phyloP scores from a whole-genome alignment of 2,888 invertebrate species.

The Drosophila formosana region DNA sequence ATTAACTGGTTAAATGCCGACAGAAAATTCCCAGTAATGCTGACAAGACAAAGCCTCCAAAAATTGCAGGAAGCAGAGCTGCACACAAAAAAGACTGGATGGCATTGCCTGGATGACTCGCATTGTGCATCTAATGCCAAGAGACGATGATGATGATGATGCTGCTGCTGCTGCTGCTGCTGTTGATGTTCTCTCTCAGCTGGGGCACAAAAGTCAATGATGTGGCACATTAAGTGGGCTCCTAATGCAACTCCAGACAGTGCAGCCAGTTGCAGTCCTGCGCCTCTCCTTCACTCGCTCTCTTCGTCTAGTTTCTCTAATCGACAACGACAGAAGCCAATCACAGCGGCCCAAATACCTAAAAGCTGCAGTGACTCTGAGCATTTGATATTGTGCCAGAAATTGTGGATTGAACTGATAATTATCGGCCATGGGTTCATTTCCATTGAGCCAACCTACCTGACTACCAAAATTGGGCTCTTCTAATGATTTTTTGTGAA shows the following conservation, averaged over 20 bases:
- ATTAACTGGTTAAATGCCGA: not conserved
- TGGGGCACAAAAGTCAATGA: conserved; percentile 27
- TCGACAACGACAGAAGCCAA: conserved; percentile 15
- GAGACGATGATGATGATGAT: conserved; percentile 6
- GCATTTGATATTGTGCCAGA: conserved; percentile 10
- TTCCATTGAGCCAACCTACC: not conserved
- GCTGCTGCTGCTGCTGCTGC: conserved; percentile 4
- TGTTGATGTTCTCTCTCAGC: not conserved
- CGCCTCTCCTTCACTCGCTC: not conserved
- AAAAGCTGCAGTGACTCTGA: conserved; percentile 9
- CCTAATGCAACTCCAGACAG: conserved; percentile 23
- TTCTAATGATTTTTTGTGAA: conserved; percentile 1
- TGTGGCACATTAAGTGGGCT: conserved; percentile 26
- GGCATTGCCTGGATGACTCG: conserved; percentile 23
- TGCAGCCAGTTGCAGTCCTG: conserved; percentile 13
- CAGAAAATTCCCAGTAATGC: not conserved
- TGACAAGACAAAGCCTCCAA: conserved; percentile 1
- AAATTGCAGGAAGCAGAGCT: not conserved
- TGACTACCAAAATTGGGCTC: conserved; percentile 3
- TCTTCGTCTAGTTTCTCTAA: not conserved
- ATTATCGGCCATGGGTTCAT: conserved; percentile 7
- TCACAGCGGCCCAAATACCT: not conserved
- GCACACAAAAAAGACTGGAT: not conserved
- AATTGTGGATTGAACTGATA: conserved; percentile 23
- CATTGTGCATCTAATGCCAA: conserved; percentile 30